Percentiles rank a stretch among this genome's conserved stretches.
Evolutionary conservation across 2,888 invertebrate species (phyloP).

Genomic region (Drepana falcataria): DNA sequence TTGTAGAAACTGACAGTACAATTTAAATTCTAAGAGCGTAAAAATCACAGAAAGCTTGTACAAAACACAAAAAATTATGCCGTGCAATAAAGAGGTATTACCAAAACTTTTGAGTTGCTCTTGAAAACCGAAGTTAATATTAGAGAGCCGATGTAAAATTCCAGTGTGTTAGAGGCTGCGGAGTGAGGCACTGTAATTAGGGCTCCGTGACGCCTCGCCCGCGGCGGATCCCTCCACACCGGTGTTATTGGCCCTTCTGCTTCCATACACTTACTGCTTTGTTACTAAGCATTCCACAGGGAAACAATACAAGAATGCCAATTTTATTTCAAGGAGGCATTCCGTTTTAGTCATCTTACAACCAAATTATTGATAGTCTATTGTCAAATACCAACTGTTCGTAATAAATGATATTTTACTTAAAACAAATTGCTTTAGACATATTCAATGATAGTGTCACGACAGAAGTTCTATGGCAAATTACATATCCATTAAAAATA

Average conservation of each 20-base stretch:
- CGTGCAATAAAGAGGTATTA: neutral
- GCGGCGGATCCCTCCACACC: neutral
- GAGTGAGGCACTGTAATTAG: constrained; percentile 33
- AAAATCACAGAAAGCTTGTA: neutral
- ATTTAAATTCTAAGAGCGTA: neutral
- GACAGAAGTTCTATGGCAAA: no score
- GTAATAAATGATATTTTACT: no score
- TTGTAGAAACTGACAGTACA: no score
- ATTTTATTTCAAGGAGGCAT: neutral
- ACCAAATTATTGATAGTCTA: no score
- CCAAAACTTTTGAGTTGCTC: neutral
- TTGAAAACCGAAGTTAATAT: neutral
- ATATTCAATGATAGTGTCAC: no score
- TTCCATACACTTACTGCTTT: neutral
- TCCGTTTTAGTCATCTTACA: no score
- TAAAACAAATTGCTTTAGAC: no score
- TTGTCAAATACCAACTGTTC: no score
- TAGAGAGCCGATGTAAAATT: neutral
- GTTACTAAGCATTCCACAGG: neutral
- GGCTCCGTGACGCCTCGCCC: constrained; percentile 22
- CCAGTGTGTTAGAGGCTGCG: constrained; percentile 27
- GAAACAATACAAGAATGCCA: neutral
- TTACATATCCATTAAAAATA: no score
- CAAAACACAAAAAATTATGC: neutral
- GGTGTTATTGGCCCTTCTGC: neutral